Percentiles rank a stretch among this genome's conserved stretches.
These are phyloP conservation scores for Spea hammondii DNA, from an alignment of 2,797 vertebrate genomes.

Conservation along the genomic window DNA sequence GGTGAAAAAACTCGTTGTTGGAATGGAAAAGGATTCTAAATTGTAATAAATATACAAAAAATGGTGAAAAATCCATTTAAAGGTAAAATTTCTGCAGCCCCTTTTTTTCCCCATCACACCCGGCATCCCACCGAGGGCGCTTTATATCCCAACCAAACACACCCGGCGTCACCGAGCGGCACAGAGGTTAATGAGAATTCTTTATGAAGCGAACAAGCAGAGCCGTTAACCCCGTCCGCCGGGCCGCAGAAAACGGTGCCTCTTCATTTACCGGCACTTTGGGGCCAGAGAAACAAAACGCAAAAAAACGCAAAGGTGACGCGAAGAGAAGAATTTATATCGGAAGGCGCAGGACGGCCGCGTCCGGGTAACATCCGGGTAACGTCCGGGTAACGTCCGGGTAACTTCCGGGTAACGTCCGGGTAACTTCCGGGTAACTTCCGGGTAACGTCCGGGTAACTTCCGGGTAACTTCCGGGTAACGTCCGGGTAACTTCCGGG, in stretches of 20 bases:
- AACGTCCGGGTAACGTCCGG: too few species aligned
- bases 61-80: too few species aligned
- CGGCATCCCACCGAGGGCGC: neutral
- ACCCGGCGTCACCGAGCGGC: neutral
- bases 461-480: too few species aligned
- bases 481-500: too few species aligned
- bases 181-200: constrained; percentile 13
- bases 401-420: too few species aligned
- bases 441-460: too few species aligned
- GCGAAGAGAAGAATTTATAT: neutral
- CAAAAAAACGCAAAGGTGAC: neutral
- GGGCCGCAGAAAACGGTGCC: neutral
- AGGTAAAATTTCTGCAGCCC: too few species aligned
- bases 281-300: neutral
- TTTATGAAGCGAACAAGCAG: neutral
- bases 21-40: too few species aligned
- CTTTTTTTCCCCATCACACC: too few species aligned
- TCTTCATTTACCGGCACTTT: neutral
- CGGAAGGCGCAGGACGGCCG: neutral
- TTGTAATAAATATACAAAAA: too few species aligned
- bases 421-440: too few species aligned
- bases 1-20: too few species aligned
- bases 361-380: neutral
- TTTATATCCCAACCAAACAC: neutral
- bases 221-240: neutral